Percentiles rank a stretch among this genome's conserved stretches.
phyloP scores from a whole-genome alignment of 2,797 vertebrate species.

The Aselliscus stoliczkanus region DNA sequence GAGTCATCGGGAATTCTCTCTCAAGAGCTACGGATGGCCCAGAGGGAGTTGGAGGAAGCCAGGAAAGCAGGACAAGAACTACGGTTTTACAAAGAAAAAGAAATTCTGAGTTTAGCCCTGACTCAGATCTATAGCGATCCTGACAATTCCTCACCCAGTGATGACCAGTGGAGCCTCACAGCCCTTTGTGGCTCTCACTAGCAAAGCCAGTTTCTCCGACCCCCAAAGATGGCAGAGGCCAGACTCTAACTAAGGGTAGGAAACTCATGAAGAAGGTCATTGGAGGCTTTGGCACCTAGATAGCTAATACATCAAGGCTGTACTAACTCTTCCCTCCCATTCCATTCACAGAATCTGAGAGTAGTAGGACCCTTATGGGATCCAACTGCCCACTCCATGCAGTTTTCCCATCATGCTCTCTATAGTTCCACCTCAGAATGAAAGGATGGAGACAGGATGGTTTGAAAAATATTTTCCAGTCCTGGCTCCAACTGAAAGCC shows the following conservation, averaged over 20 bases:
- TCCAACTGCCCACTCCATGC: background rate
- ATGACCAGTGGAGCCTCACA: conserved; percentile 74
- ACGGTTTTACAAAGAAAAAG: conserved; percentile 93
- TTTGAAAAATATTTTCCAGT: background rate
- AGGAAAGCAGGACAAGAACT: conserved; percentile 88
- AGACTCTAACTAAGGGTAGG: conserved; percentile 1
- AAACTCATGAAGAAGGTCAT: background rate
- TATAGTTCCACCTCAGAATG: background rate
- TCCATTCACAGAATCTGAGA: background rate
- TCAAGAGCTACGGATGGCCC: conserved; percentile 87
- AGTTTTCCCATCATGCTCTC: background rate
- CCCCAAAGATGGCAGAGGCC: background rate
- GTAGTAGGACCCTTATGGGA: background rate
- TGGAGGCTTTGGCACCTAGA: background rate
- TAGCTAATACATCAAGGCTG: background rate
- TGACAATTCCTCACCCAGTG: conserved; percentile 65
- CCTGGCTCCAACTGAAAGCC: background rate
- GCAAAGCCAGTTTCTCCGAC: background rate
- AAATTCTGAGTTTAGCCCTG: conserved; percentile 91
- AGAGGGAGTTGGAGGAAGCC: conserved; percentile 88
- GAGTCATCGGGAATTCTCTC: conserved; percentile 86
- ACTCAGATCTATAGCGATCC: conserved; percentile 85
- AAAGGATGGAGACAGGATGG: background rate
- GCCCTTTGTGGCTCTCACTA: conserved; percentile 77
- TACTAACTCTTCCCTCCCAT: background rate